phyloP scores from a whole-genome alignment of 2,113 vertebrate species.

The mouse (Mus musculus) region DNA sequence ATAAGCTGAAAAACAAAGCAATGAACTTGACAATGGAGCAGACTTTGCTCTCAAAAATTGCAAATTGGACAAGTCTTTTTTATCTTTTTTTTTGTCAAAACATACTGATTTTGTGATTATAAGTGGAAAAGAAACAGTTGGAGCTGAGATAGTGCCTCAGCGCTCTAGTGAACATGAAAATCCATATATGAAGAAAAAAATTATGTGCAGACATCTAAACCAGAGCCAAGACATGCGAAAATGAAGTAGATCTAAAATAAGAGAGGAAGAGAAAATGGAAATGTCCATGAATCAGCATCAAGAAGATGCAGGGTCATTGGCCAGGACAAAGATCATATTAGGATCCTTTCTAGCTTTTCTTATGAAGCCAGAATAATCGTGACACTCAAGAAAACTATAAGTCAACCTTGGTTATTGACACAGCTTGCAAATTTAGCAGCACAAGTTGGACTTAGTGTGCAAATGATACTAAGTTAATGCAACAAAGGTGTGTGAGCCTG shows the following conservation, averaged over 20 bases:
- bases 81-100: background rate
- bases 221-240: background rate
- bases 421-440: background rate
- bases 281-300: background rate
- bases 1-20: background rate
- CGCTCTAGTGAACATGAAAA: background rate
- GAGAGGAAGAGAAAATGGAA: background rate
- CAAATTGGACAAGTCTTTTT: background rate
- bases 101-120: background rate
- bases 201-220: background rate
- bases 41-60: background rate
- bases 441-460: background rate
- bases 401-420: background rate
- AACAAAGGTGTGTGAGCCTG: slow-evolving; percentile 88
- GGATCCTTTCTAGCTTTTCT: background rate
- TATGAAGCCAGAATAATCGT: background rate
- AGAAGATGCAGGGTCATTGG: background rate
- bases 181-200: background rate
- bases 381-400: background rate
- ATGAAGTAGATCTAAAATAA: background rate
- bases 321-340: background rate
- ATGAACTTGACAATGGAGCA: background rate
- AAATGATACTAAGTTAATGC: slow-evolving; percentile 26
- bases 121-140: background rate
- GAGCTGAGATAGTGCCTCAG: background rate